Conservation (phyloP, 2,113 vertebrate genomes). For the Catharus bicknelli region DNA sequence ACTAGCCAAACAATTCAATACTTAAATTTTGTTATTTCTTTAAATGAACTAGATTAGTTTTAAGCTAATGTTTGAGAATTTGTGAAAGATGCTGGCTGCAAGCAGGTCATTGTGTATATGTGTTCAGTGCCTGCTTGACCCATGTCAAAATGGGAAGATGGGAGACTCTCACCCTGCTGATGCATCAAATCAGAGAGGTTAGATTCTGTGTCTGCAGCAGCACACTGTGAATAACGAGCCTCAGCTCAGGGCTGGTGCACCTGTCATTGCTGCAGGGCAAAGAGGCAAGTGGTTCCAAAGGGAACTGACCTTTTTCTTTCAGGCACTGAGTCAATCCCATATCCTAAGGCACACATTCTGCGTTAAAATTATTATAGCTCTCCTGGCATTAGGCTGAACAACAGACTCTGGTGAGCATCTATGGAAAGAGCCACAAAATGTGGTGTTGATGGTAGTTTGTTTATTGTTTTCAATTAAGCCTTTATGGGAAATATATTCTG, state of each 20-base stretch:
- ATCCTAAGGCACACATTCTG: slow-evolving; percentile 60
- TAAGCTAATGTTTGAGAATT: neutral
- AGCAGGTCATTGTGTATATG: neutral
- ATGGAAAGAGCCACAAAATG: neutral
- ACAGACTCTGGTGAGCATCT: slow-evolving; percentile 17
- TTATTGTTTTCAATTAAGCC: neutral
- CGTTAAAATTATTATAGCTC: slow-evolving; percentile 32
- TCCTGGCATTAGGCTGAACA: slow-evolving; percentile 29
- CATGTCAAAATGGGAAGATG: neutral
- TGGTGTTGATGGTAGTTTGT: neutral
- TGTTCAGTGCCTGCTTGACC: neutral
- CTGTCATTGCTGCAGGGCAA: slow-evolving; percentile 54
- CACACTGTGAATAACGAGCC: slow-evolving; percentile 16
- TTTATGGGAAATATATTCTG: neutral
- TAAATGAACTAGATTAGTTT: neutral
- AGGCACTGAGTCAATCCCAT: slow-evolving; percentile 41
- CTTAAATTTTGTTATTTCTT: neutral
- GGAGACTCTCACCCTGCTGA: neutral
- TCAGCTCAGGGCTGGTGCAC: neutral
- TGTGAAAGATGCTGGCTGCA: neutral
- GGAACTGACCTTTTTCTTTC: slow-evolving; percentile 63
- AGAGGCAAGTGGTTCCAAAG: slow-evolving; percentile 46
- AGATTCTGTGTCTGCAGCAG: slow-evolving; percentile 7
- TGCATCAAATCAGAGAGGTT: neutral
- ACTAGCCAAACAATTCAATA: neutral